phyloP scores from a whole-genome alignment of 2,113 vertebrate genomes.

The Crypturellus undulatus region DNA sequence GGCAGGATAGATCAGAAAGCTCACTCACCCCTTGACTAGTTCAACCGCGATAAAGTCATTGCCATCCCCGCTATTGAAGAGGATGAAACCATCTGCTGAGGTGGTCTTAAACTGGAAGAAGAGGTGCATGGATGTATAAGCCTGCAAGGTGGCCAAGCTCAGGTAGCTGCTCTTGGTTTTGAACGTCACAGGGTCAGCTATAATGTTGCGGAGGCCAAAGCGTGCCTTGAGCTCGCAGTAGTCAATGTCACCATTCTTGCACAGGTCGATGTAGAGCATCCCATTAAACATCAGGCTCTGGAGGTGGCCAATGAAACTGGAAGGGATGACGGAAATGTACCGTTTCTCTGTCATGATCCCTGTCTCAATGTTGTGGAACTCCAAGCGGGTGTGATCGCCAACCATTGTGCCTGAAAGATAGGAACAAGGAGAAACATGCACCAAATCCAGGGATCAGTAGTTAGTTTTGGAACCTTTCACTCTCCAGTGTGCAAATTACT shows the following conservation, averaged over 20 bases:
- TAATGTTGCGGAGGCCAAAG: conserved; percentile 94
- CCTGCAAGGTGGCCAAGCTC: conserved; percentile 94
- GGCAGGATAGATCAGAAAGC: background rate
- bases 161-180: conserved; percentile 97
- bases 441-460: background rate
- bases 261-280: conserved; percentile 96
- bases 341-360: conserved; percentile 97
- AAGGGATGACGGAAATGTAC: conserved; percentile 93
- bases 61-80: conserved; percentile 91
- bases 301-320: conserved; percentile 97
- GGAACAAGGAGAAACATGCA: background rate
- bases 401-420: conserved; percentile 92
- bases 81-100: conserved; percentile 93
- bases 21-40: conserved; percentile 93
- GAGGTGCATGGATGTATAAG: conserved; percentile 97
- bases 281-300: conserved; percentile 98
- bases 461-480: background rate
- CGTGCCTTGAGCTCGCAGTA: conserved; percentile 96
- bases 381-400: conserved; percentile 97
- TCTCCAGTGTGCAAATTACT: background rate
- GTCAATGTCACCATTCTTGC: conserved; percentile 98
- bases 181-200: conserved; percentile 95
- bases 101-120: conserved; percentile 99
- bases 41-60: conserved; percentile 97
- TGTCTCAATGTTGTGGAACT: conserved; percentile 98